phyloP scores from a whole-genome alignment of 2,888 invertebrate species.

The Archips xylosteana region DNA sequence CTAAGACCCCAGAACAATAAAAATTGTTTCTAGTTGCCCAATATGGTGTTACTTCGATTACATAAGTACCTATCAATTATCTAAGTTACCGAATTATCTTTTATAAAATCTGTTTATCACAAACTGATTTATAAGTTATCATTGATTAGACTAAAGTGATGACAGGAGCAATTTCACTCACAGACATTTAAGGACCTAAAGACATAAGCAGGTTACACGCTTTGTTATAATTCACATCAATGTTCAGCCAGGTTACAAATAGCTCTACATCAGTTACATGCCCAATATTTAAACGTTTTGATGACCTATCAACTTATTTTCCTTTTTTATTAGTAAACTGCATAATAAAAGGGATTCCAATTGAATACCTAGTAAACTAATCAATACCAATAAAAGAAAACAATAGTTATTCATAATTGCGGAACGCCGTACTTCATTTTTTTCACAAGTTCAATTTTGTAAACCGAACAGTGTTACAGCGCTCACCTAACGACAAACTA shows the following conservation, averaged over 20 bases:
- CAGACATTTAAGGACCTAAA: not conserved
- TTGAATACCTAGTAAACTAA: not conserved
- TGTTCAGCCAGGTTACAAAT: not conserved
- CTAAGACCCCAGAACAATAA: not conserved
- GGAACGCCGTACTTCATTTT: not conserved
- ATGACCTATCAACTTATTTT: not conserved
- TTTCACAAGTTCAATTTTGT: not conserved
- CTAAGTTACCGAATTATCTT: conserved; percentile 24
- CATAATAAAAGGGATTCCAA: not conserved
- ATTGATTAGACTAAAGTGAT: conserved; percentile 4
- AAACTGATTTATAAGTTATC: conserved; percentile 7
- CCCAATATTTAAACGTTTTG: not conserved
- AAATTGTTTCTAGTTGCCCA: not conserved
- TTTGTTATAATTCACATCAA: not conserved
- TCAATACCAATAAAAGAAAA: not conserved
- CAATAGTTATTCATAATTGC: not conserved
- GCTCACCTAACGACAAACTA: conserved; percentile 44
- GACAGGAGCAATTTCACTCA: not conserved
- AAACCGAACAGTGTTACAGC: conserved; percentile 12
- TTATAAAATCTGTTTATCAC: conserved; percentile 16
- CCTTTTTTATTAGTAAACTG: not conserved
- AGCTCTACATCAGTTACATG: not conserved
- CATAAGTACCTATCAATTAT: not conserved
- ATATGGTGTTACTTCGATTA: not conserved
- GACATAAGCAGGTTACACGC: not conserved